Evolutionary conservation across 2,113 vertebrate species (phyloP).

Genomic region (Upupa epops): DNA sequence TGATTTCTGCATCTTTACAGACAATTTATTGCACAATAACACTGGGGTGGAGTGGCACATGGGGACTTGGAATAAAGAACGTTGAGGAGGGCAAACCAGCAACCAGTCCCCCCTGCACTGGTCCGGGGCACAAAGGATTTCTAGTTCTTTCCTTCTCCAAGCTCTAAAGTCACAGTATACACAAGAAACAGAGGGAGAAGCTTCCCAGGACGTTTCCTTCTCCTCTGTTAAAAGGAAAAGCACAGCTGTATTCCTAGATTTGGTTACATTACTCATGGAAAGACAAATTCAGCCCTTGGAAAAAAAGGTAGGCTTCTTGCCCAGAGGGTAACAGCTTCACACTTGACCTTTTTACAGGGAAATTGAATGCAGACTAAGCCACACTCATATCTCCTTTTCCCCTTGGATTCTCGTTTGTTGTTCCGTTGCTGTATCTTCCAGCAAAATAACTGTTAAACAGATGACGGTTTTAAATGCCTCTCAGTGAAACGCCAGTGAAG

Average conservation of each 20-base stretch:
- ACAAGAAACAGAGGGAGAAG: neutral
- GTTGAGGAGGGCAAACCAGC: neutral
- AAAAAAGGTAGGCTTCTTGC: neutral
- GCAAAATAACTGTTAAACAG: constrained; percentile 64
- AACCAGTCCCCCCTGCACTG: neutral
- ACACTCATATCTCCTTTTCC: neutral
- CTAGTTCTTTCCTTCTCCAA: neutral
- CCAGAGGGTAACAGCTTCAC: neutral
- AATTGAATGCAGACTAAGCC: neutral
- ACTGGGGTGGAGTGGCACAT: neutral
- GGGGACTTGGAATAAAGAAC: neutral
- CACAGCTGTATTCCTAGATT: neutral
- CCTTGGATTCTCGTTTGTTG: neutral
- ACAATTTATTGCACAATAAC: neutral
- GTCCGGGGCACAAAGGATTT: neutral
- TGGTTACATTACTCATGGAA: neutral
- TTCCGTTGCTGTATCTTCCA: constrained; percentile 40
- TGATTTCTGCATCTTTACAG: neutral
- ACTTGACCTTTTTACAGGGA: neutral
- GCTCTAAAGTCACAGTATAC: neutral
- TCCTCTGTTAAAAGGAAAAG: neutral
- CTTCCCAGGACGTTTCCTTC: neutral
- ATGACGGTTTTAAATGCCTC: constrained; percentile 26
- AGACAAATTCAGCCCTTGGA: neutral
- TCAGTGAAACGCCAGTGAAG: constrained; percentile 21